These are phyloP conservation scores for Cotesia typhae DNA, from an alignment of 1,140 invertebrate species.

Conservation along the genomic window DNA sequence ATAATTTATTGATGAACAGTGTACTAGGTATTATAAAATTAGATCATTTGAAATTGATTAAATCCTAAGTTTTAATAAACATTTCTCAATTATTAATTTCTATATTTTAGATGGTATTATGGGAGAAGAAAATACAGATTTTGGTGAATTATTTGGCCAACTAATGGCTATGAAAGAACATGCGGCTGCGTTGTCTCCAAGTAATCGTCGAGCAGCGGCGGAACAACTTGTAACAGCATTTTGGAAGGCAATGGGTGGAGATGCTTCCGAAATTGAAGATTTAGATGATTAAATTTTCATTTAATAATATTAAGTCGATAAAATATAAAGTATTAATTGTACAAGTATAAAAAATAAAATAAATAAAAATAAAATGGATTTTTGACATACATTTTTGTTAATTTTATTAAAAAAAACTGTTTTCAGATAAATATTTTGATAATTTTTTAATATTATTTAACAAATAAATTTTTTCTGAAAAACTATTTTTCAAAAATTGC, in stretches of 20 bases:
- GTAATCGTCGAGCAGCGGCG: constrained; percentile 75
- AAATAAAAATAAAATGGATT: too few relatives aligned
- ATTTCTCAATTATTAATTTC: constrained; percentile 10
- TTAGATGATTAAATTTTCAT: constrained; percentile 49
- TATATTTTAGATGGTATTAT: constrained; percentile 60
- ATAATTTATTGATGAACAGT: constrained; percentile 53
- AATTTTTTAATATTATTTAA: too few relatives aligned
- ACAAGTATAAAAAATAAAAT: not conserved
- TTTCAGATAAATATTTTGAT: too few relatives aligned
- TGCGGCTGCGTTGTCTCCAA: constrained; percentile 70
- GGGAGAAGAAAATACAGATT: constrained; percentile 67
- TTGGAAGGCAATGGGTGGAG: constrained; percentile 81
- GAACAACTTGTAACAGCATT: constrained; percentile 82
- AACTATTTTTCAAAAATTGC: too few relatives aligned
- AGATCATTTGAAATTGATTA: constrained; percentile 11
- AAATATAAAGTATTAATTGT: not conserved
- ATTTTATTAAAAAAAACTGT: too few relatives aligned
- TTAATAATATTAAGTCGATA: not conserved
- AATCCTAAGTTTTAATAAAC: not conserved
- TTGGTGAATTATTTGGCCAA: constrained; percentile 72
- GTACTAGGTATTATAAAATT: constrained; percentile 50
- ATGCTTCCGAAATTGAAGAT: constrained; percentile 74
- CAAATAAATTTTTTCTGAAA: too few relatives aligned
- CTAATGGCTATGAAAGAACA: constrained; percentile 75
- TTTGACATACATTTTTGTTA: too few relatives aligned